Base-by-base conservation (phyloP, 2,888 invertebrate species). In the Aleiodes leptofemur region DNA sequence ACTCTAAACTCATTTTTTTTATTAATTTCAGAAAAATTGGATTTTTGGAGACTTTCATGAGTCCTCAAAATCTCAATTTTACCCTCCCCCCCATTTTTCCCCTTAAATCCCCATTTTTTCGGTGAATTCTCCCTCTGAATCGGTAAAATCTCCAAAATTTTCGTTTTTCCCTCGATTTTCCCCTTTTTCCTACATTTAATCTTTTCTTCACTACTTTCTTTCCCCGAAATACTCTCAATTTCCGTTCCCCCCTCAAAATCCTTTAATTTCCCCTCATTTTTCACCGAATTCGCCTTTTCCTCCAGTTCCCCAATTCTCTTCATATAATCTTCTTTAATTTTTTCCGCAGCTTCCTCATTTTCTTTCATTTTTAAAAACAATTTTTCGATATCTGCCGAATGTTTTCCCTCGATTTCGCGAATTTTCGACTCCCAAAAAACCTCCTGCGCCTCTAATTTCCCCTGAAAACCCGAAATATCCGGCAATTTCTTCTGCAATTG, bases 401-500 rank as follows among this genome's bases (percentile, higher is more conserved):
- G 86, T 16, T 87, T 86, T 9, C 59, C 74, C 74, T 90, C 88
- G 29, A 90, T 59, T 14, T 85, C 82, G 38, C 86, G 85, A n/a
- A 90, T 82, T 76, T 87, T 88, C 0, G 83, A 79, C 76, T 82
- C 86, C 90, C 90, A 90, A 76, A 84, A 84, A 68, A 83, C 79
- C 73, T 90, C 90, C 76, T 89, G 89, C 4, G 81, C 66, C 48
- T 85, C 79, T 79, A 85, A 70, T 64, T 87, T 87, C 0, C 76
- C 59, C 51, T 87, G 85, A 61, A 88, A 80, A 53, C 76, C 83
- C 75, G 87, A 86, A 77, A 87, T 77, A 50, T 87, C 86, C 4
- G 86, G 81, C 14, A 84, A 72, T 86, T 88, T 16, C 6, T 23
- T 14, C 48, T 86, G 85, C 16, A 93, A 80, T 82, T 92, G 91